A percentile compares a stretch with the other conserved stretches of the same genome.
These are phyloP conservation scores for Rhopalosiphum maidis DNA, from an alignment of 1,140 invertebrate species.

Conservation along the genomic window DNA sequence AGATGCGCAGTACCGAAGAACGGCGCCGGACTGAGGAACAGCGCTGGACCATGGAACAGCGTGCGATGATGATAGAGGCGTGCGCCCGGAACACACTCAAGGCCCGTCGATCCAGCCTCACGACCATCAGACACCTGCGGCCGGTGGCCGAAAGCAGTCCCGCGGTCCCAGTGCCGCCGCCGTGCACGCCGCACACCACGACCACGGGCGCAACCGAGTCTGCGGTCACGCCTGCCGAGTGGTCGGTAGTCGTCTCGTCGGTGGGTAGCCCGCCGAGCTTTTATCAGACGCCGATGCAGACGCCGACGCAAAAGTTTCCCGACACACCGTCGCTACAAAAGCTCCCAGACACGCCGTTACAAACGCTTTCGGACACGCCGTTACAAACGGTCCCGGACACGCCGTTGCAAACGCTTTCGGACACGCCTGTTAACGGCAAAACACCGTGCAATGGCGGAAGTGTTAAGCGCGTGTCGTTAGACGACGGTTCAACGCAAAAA, in stretches of 20 bases:
- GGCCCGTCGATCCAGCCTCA: background rate
- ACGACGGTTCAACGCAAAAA: background rate
- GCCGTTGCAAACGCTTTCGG: background rate
- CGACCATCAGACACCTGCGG: background rate
- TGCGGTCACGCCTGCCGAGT: background rate
- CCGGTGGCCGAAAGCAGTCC: slow-evolving; percentile 43
- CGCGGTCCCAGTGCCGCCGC: background rate
- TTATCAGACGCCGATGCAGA: slow-evolving; percentile 24
- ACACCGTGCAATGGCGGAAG: background rate
- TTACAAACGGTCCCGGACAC: background rate
- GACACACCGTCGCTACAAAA: background rate
- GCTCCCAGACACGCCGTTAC: too few relatives aligned
- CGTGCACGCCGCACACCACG: background rate
- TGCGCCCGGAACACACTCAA: background rate
- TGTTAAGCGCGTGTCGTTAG: background rate
- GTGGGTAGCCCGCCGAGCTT: background rate
- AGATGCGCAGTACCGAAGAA: too few relatives aligned
- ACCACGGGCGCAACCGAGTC: background rate
- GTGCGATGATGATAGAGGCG: background rate
- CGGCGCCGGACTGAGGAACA: background rate
- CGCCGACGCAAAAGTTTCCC: background rate
- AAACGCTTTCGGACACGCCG: background rate
- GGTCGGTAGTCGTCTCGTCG: background rate
- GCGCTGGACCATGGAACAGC: background rate
- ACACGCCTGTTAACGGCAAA: background rate